Evolutionary conservation across 2,113 vertebrate genomes (phyloP).

Genomic region (Fulmarus glacialis): DNA sequence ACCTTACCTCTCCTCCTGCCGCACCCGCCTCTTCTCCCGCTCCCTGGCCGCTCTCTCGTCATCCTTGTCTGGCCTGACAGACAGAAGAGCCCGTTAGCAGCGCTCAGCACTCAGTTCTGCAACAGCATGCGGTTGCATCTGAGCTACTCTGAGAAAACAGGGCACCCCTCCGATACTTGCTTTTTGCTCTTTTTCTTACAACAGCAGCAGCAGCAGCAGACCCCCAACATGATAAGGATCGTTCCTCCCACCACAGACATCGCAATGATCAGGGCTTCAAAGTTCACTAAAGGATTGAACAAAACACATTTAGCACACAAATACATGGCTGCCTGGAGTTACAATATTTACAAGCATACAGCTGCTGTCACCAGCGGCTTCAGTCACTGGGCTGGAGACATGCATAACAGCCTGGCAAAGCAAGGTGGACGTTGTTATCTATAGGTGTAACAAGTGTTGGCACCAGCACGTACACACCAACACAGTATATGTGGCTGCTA

Average conservation of each 20-base stretch:
- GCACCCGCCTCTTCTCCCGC: slow-evolving; percentile 75
- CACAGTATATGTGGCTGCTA: not conserved
- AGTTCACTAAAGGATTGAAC: slow-evolving; percentile 85
- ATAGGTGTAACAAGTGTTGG: not conserved
- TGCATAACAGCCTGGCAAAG: not conserved
- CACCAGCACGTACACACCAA: not conserved
- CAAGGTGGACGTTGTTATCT: not conserved
- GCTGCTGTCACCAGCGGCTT: not conserved
- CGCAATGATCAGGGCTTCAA: slow-evolving; percentile 90
- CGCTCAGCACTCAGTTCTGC: not conserved
- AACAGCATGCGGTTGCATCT: not conserved
- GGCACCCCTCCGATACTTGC: slow-evolving; percentile 26
- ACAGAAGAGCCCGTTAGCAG: not conserved
- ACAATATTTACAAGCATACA: no score
- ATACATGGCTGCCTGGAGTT: not conserved
- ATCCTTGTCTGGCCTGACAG: slow-evolving; percentile 66
- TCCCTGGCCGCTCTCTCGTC: slow-evolving; percentile 81
- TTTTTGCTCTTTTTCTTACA: slow-evolving; percentile 86
- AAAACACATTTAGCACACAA: not conserved
- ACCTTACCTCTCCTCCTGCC: slow-evolving; percentile 90
- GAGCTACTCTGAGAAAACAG: not conserved
- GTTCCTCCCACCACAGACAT: slow-evolving; percentile 84
- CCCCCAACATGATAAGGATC: slow-evolving; percentile 80
- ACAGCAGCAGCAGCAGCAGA: slow-evolving; percentile 90
- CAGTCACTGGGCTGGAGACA: not conserved